Evolutionary conservation across 1,140 invertebrate genomes (phyloP).

Genomic region (Calephelis nemesis): DNA sequence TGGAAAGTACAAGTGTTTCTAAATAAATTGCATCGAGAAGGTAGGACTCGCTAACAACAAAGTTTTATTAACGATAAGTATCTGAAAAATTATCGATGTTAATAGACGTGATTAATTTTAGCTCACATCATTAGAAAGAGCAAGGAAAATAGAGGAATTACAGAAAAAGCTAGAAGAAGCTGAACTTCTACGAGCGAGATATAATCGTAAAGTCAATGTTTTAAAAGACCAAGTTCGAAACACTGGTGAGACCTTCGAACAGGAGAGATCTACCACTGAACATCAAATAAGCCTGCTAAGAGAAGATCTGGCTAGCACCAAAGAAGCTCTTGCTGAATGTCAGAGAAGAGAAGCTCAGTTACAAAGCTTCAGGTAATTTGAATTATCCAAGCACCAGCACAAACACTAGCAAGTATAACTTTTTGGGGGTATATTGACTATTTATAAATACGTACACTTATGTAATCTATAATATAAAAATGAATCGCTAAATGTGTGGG

Average conservation of each 20-base stretch:
- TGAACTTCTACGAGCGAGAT: conserved; percentile 84
- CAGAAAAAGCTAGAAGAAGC: conserved; percentile 87
- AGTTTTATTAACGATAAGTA: too few relatives aligned
- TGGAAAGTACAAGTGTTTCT: too few relatives aligned
- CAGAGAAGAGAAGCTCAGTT: conserved; percentile 87
- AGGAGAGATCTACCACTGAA: conserved; percentile 84
- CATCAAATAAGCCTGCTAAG: conserved; percentile 83
- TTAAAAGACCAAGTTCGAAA: conserved; percentile 83
- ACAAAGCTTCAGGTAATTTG: conserved; percentile 82
- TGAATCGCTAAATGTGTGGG: too few relatives aligned
- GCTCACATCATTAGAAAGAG: conserved; percentile 90
- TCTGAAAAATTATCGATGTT: too few relatives aligned
- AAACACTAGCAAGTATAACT: too few relatives aligned
- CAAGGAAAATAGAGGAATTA: conserved; percentile 90
- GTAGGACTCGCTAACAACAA: too few relatives aligned
- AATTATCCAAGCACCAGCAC: too few relatives aligned
- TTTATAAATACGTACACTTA: too few relatives aligned
- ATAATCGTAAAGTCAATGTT: conserved; percentile 85
- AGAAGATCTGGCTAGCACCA: conserved; percentile 86
- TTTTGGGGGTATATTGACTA: too few relatives aligned
- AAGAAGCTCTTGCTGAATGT: conserved; percentile 85
- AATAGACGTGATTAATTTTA: conserved; percentile 48
- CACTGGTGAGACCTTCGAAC: conserved; percentile 83
- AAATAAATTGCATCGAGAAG: too few relatives aligned
- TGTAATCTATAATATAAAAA: too few relatives aligned